phyloP scores from a whole-genome alignment of 2,888 invertebrate genomes.

The Monoplex corrugatus region DNA sequence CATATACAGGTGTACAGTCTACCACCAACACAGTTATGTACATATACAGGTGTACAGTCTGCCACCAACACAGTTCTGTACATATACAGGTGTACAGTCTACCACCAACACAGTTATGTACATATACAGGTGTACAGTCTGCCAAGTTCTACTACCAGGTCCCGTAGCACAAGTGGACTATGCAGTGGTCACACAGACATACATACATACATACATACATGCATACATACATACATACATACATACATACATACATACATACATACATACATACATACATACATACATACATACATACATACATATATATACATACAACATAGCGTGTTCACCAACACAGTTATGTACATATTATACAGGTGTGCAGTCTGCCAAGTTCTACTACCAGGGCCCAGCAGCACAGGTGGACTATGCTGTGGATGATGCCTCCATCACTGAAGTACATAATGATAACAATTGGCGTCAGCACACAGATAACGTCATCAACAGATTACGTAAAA shows the following conservation, averaged over 20 bases:
- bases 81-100: no score
- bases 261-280: neutral
- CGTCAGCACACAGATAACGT: slow-evolving; percentile 41
- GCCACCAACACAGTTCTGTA: no score
- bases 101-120: no score
- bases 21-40: no score
- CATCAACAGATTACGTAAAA: slow-evolving; percentile 50
- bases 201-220: neutral
- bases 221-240: neutral
- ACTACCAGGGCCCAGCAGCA: slow-evolving; percentile 48
- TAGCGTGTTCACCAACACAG: no score
- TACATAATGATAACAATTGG: slow-evolving; percentile 43
- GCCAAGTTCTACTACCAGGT: no score
- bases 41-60: no score
- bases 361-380: slow-evolving; percentile 23
- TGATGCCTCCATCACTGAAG: slow-evolving; percentile 30
- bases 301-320: neutral
- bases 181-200: no score
- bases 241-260: slow-evolving; percentile 1
- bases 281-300: slow-evolving; percentile 12
- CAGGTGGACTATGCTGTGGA: slow-evolving; percentile 46
- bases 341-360: slow-evolving; percentile 18
- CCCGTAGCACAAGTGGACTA: no score
- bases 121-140: no score
- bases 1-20: no score